These are phyloP conservation scores for Grammomys surdaster DNA, from an alignment of 2,113 vertebrate genomes.

Conservation along the genomic window DNA sequence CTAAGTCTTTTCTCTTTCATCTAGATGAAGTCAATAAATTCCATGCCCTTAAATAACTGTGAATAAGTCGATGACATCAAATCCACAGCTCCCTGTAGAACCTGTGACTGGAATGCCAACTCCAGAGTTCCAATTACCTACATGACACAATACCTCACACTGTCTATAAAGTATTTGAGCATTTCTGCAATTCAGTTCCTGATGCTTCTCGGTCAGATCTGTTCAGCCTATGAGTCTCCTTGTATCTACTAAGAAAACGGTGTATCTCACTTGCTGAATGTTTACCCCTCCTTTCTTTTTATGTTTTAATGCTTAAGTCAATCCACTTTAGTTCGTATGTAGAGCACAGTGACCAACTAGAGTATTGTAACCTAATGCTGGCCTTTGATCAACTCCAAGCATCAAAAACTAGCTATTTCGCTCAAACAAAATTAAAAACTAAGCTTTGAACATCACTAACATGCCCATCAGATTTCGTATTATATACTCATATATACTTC, in stretches of 20 bases:
- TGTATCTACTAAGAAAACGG: neutral
- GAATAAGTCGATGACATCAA: neutral
- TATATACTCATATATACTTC: neutral
- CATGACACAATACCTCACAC: neutral
- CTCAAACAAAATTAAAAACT: neutral
- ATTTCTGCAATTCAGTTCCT: neutral
- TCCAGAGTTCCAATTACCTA: neutral
- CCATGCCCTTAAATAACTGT: neutral
- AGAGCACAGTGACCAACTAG: neutral
- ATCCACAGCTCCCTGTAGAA: neutral
- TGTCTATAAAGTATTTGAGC: neutral
- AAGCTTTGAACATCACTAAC: neutral
- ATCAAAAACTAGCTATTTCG: neutral
- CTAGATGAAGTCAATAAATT: neutral
- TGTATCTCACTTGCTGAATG: neutral
- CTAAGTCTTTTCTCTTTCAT: slow-evolving; percentile 9
- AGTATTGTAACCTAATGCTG: neutral
- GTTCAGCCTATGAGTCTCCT: neutral
- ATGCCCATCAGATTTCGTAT: neutral
- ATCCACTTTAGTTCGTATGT: neutral
- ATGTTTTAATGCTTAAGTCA: neutral
- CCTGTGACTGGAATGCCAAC: neutral
- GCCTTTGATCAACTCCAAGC: neutral
- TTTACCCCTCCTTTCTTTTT: neutral
- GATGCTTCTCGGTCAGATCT: neutral